Conservation (phyloP, 2,113 vertebrate species). For the Ploceus nigricollis region DNA sequence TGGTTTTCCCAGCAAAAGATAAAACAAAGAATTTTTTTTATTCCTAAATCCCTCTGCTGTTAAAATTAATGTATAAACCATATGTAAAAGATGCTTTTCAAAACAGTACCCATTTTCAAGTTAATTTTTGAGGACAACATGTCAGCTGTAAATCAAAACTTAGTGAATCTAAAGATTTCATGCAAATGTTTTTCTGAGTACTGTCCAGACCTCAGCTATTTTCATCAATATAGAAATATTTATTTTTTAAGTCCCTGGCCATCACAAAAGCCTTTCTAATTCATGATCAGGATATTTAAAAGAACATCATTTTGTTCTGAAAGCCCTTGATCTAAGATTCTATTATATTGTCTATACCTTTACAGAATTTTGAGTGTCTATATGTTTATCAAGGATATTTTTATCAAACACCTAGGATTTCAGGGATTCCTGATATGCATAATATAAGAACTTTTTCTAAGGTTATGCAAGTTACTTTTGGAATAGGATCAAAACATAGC, state of each 20-base stretch:
- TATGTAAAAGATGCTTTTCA: neutral
- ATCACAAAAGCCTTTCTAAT: constrained; percentile 25
- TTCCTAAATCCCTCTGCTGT: neutral
- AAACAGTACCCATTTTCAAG: neutral
- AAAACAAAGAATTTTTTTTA: neutral
- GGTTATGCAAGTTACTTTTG: constrained; percentile 83
- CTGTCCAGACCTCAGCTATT: neutral
- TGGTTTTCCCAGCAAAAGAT: neutral
- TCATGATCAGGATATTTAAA: constrained; percentile 12
- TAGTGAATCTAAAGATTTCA: neutral
- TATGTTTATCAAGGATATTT: constrained; percentile 71
- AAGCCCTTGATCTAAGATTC: constrained; percentile 45
- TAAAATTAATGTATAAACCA: neutral
- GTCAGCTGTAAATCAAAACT: neutral
- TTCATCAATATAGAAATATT: neutral
- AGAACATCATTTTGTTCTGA: neutral
- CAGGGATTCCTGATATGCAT: constrained; percentile 62
- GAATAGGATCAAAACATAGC: constrained; percentile 81
- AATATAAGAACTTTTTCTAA: constrained; percentile 73
- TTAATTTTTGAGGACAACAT: neutral
- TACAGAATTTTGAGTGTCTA: constrained; percentile 44
- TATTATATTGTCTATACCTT: constrained; percentile 22
- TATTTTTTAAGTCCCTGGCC: neutral
- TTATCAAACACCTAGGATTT: constrained; percentile 76
- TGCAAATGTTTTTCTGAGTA: neutral